Evolutionary conservation across 2,113 vertebrate genomes (phyloP).

Genomic region (Zootoca vivipara): DNA sequence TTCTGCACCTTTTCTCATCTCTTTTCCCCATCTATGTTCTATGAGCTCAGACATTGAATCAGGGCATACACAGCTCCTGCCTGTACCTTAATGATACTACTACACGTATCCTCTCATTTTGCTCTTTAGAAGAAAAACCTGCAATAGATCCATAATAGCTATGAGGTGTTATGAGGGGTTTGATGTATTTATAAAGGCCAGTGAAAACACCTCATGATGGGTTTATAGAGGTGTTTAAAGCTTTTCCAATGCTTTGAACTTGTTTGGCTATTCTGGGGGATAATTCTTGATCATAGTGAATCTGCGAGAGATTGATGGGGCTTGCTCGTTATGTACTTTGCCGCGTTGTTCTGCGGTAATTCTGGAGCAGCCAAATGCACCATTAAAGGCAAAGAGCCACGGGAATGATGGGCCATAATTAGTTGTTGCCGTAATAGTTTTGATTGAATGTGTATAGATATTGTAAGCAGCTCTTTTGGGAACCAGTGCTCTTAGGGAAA

Average conservation of each 20-base stretch:
- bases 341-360: slow-evolving; percentile 33
- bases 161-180: accelerated
- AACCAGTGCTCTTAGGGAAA: slow-evolving; percentile 38
- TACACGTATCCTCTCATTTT: background rate
- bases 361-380: slow-evolving; percentile 48
- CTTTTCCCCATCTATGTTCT: background rate
- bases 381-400: slow-evolving; percentile 61
- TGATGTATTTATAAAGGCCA: background rate
- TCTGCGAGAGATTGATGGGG: slow-evolving; percentile 58
- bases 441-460: slow-evolving; percentile 59
- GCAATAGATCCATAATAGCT: background rate
- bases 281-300: slow-evolving; percentile 60
- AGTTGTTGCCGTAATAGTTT: slow-evolving; percentile 70
- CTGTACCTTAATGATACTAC: background rate
- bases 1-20: background rate
- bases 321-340: slow-evolving; percentile 46
- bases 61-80: accelerated
- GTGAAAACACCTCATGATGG: background rate
- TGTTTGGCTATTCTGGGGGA: slow-evolving; percentile 41
- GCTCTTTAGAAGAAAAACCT: background rate
- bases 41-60: background rate
- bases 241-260: slow-evolving; percentile 11
- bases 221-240: slow-evolving; percentile 36
- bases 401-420: slow-evolving; percentile 64
- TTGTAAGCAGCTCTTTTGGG: slow-evolving; percentile 14